phyloP scores from a whole-genome alignment of 2,888 invertebrate species.

The Villa cingulata region DNA sequence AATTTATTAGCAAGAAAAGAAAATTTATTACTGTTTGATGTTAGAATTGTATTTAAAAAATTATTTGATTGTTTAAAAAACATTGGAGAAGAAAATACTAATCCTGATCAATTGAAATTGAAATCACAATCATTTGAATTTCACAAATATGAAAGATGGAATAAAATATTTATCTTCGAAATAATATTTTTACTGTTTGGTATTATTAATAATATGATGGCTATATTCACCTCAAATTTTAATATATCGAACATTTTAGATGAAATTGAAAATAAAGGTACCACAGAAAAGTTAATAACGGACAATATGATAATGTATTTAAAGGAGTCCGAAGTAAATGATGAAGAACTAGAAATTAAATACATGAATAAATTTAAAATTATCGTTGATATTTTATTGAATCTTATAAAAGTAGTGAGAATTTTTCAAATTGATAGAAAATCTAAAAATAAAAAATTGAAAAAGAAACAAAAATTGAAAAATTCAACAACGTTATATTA shows the following conservation, averaged over 20 bases:
- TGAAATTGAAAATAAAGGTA: too few species aligned
- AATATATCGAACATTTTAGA: too few species aligned
- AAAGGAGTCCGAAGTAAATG: background rate
- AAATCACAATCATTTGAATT: too few species aligned
- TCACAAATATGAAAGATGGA: too few species aligned
- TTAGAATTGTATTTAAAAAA: conserved; percentile 23
- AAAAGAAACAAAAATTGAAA: conserved; percentile 5
- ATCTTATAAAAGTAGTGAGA: background rate
- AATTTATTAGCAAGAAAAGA: conserved; percentile 25
- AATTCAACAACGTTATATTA: conserved; percentile 8
- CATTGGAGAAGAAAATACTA: too few species aligned
- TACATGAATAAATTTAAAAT: background rate
- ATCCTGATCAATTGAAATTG: too few species aligned
- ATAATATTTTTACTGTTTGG: background rate
- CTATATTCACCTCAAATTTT: too few species aligned
- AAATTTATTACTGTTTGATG: conserved; percentile 21
- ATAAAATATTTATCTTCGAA: background rate
- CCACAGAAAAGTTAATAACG: too few species aligned
- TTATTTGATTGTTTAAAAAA: conserved; percentile 8
- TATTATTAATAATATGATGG: background rate
- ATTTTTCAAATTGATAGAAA: conserved; percentile 2
- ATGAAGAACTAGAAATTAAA: background rate
- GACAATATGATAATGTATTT: background rate
- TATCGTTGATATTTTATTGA: background rate
- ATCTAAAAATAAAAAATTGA: background rate